Evolutionary conservation across 2,888 invertebrate genomes (phyloP).

Genomic region (Leptinotarsa peninsularis): DNA sequence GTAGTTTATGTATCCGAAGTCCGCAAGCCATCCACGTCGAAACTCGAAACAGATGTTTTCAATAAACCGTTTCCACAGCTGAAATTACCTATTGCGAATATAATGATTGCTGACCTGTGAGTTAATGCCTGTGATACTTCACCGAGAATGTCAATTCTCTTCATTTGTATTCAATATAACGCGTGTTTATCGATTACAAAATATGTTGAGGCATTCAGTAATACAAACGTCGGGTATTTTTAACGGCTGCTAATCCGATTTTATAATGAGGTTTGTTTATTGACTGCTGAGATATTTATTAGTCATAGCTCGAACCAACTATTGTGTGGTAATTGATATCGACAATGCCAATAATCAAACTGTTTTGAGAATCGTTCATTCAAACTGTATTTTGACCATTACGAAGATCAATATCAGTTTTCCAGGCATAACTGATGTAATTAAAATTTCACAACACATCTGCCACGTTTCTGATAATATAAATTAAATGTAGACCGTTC

Average conservation of each 20-base stretch:
- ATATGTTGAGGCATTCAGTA: conserved; percentile 38
- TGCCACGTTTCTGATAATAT: too few species aligned
- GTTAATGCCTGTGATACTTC: conserved; percentile 42
- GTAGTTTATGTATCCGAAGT: not conserved
- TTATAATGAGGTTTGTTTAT: conserved; percentile 33
- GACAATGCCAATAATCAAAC: conserved; percentile 11
- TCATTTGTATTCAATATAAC: conserved; percentile 49
- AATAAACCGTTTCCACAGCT: conserved; percentile 27
- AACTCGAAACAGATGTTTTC: conserved; percentile 42
- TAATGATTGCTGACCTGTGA: conserved; percentile 43
- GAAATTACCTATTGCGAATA: conserved; percentile 41
- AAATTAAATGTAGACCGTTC: too few species aligned
- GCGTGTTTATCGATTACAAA: conserved; percentile 44
- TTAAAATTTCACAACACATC: too few species aligned
- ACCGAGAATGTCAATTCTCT: conserved; percentile 46
- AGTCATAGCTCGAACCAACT: conserved; percentile 20
- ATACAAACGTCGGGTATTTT: conserved; percentile 38
- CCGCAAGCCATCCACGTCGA: not conserved
- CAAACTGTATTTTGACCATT: not conserved
- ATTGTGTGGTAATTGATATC: conserved; percentile 18
- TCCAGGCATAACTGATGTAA: too few species aligned
- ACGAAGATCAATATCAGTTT: too few species aligned
- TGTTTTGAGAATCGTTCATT: not conserved
- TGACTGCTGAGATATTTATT: conserved; percentile 28
- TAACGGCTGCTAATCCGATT: conserved; percentile 30